Evolutionary conservation across 1,140 invertebrate genomes (phyloP).

Genomic region (Camponotus vicinus): DNA sequence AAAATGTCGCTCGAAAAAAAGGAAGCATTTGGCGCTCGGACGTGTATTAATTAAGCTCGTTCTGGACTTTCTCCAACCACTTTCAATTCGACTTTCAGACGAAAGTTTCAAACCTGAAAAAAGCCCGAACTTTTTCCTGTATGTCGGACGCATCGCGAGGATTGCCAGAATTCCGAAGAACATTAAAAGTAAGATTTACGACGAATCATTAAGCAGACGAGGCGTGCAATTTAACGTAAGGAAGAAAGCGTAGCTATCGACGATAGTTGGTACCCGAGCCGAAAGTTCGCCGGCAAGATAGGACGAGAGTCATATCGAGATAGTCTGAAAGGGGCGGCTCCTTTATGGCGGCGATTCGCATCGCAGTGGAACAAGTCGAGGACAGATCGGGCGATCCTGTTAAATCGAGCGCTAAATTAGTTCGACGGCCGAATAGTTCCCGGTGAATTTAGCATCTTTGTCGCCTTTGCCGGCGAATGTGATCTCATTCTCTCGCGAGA

Average conservation of each 20-base stretch:
- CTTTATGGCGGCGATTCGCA: conserved; percentile 55
- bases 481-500: conserved; percentile 52
- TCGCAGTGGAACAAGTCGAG: conserved; percentile 60
- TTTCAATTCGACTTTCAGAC: neutral
- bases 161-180: conserved; percentile 40
- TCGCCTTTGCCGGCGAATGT: neutral
- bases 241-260: conserved; percentile 24
- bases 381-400: conserved; percentile 53
- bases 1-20: conserved; percentile 3
- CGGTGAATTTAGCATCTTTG: conserved; percentile 67
- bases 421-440: conserved; percentile 67
- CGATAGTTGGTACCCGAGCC: conserved; percentile 37
- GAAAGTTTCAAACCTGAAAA: neutral
- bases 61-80: conserved; percentile 48
- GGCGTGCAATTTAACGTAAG: conserved; percentile 26
- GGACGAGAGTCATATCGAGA: conserved; percentile 42
- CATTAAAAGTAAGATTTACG: conserved; percentile 47
- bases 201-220: conserved; percentile 33
- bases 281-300: conserved; percentile 52
- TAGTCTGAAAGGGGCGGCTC: conserved; percentile 31
- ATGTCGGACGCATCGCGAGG: conserved; percentile 19
- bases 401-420: conserved; percentile 72
- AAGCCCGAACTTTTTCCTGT: conserved; percentile 41
- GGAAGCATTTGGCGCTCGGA: conserved; percentile 39
- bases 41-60: conserved; percentile 48